Evolutionary conservation across 2,888 invertebrate genomes (phyloP).

Genomic region (Stramonita haemastoma): DNA sequence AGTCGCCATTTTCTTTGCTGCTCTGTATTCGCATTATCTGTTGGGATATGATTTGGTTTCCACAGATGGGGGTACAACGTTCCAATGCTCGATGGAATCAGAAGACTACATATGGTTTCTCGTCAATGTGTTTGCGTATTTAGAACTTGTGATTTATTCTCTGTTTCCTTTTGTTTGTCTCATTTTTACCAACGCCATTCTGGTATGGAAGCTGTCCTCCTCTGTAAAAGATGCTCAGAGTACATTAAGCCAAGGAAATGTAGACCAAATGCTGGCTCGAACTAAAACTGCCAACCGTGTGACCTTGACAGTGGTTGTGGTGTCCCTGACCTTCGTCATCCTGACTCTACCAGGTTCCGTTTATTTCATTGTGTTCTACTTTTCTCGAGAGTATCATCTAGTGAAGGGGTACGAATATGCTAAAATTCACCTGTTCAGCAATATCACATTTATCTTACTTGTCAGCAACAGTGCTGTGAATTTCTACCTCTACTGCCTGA

Average conservation of each 20-base stretch:
- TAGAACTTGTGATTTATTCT: not conserved
- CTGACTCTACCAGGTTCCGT: not conserved
- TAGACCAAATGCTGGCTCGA: not conserved
- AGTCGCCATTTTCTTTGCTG: not conserved
- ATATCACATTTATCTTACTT: not conserved
- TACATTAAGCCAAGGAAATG: not conserved
- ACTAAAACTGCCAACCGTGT: not conserved
- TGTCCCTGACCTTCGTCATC: not conserved
- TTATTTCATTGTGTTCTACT: not conserved
- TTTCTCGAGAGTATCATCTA: not conserved
- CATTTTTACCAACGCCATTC: not conserved
- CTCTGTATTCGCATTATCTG: slow-evolving; percentile 3
- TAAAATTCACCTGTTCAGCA: not conserved
- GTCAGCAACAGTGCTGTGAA: not conserved
- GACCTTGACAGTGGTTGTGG: slow-evolving; percentile 12
- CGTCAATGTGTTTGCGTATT: not conserved
- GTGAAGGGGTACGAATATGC: not conserved
- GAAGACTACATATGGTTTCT: not conserved
- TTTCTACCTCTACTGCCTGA: slow-evolving; percentile 26
- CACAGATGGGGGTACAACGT: too few relatives aligned
- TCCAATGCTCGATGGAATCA: not conserved
- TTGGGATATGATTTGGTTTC: not conserved
- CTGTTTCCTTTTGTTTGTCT: not conserved
- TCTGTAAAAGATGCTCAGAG: not conserved
- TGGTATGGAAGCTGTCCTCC: not conserved